Evolutionary conservation across 2,888 invertebrate genomes (phyloP).

Genomic region (Mimas tiliae): DNA sequence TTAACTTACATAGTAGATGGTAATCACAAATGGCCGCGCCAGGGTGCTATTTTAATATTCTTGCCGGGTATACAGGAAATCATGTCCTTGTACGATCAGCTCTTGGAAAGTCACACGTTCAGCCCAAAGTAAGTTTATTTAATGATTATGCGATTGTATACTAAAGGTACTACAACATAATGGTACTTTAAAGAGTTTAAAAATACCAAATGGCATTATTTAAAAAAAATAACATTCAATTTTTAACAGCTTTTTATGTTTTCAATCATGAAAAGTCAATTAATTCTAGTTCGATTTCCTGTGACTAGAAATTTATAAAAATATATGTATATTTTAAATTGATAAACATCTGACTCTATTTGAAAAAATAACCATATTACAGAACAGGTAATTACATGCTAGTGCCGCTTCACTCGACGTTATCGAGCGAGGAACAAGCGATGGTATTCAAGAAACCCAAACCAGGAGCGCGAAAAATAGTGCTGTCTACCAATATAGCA

Average conservation of each 20-base stretch:
- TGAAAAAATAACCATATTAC: constrained; percentile 34
- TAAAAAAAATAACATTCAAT: too few species aligned
- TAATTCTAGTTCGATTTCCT: too few species aligned
- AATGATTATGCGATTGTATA: neutral
- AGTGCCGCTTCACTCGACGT: constrained; percentile 93
- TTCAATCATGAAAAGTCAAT: too few species aligned
- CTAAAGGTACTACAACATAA: too few species aligned
- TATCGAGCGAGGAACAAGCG: constrained; percentile 93
- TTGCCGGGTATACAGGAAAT: constrained; percentile 93
- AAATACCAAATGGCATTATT: too few species aligned
- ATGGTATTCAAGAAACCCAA: constrained; percentile 89
- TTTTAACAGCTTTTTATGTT: too few species aligned
- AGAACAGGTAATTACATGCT: constrained; percentile 87
- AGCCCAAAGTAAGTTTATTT: constrained; percentile 78
- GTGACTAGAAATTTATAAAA: too few species aligned
- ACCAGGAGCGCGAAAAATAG: constrained; percentile 92
- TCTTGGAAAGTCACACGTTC: constrained; percentile 87
- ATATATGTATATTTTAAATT: too few species aligned
- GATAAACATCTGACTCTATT: neutral
- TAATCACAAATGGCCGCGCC: constrained; percentile 87
- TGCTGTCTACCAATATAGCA: constrained; percentile 96
- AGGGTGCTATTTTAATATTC: constrained; percentile 92
- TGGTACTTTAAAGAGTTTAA: too few species aligned
- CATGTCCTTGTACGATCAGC: constrained; percentile 87
- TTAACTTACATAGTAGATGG: constrained; percentile 89